phyloP scores from a whole-genome alignment of 2,888 invertebrate species.

The Microchrysa polita region DNA sequence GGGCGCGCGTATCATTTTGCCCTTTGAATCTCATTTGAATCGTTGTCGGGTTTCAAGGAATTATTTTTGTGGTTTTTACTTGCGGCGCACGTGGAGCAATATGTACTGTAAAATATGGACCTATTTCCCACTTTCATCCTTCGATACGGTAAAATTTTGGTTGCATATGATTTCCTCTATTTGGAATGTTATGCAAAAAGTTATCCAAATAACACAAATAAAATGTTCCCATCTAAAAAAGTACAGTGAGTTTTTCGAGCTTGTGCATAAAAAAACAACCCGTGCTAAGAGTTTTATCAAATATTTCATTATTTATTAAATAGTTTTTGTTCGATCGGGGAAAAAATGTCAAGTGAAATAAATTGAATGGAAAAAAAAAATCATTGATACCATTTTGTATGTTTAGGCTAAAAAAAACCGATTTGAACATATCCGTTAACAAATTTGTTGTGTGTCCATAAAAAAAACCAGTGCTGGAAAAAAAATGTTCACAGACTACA shows the following conservation, averaged over 20 bases:
- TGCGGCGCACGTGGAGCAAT: too few species aligned
- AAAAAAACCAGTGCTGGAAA: not conserved
- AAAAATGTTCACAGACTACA: not conserved
- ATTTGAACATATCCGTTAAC: not conserved
- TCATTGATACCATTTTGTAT: slow-evolving; percentile 26
- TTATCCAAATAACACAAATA: not conserved
- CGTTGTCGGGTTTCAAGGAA: too few species aligned
- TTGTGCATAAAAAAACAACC: not conserved
- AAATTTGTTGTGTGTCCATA: not conserved
- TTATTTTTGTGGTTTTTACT: too few species aligned
- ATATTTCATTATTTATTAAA: slow-evolving; percentile 6
- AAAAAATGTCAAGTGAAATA: slow-evolving; percentile 1
- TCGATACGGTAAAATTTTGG: too few species aligned
- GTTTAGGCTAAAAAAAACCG: not conserved
- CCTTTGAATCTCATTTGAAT: too few species aligned
- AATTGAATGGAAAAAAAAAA: slow-evolving; percentile 22
- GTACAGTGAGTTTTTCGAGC: not conserved
- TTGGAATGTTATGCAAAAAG: too few species aligned
- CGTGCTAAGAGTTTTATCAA: not conserved
- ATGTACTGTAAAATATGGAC: too few species aligned
- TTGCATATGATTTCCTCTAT: too few species aligned
- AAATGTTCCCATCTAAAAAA: not conserved
- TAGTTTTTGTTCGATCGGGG: not conserved
- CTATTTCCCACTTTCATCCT: too few species aligned
- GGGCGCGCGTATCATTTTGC: too few species aligned